These are phyloP conservation scores for Neoscelio sp. DNA, from an alignment of 2,888 invertebrate species.

Conservation along the genomic window DNA sequence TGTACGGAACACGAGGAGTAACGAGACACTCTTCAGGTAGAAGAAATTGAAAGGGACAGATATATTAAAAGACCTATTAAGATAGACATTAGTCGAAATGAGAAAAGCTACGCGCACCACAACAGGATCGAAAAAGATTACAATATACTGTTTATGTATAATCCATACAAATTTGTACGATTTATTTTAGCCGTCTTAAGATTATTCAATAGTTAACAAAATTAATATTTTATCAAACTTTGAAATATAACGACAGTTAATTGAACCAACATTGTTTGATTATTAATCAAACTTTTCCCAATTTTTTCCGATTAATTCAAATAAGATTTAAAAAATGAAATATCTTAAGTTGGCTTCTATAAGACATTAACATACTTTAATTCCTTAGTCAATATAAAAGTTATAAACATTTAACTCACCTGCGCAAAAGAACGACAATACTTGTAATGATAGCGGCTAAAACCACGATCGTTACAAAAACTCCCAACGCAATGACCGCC, in stretches of 20 bases:
- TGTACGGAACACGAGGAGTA: background rate
- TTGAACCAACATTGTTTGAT: too few relatives aligned
- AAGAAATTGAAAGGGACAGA: constrained; percentile 55
- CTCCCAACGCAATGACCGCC: constrained; percentile 94
- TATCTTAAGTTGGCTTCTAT: too few relatives aligned
- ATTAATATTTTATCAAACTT: too few relatives aligned
- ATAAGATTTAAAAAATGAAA: too few relatives aligned
- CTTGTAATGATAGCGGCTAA: constrained; percentile 95
- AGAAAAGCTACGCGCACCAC: constrained; percentile 66
- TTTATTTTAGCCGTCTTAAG: constrained; percentile 25
- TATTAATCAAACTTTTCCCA: too few relatives aligned
- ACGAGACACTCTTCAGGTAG: constrained; percentile 41
- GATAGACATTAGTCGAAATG: constrained; percentile 64
- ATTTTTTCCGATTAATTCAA: too few relatives aligned
- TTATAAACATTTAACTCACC: constrained; percentile 85
- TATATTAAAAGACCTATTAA: constrained; percentile 52
- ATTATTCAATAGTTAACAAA: too few relatives aligned
- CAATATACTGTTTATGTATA: constrained; percentile 50
- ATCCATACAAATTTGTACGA: constrained; percentile 44
- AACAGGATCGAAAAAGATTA: constrained; percentile 49
- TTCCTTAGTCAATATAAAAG: constrained; percentile 17
- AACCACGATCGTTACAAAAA: constrained; percentile 96
- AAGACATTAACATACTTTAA: background rate
- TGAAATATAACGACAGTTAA: too few relatives aligned
- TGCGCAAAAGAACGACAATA: constrained; percentile 93